Base-by-base conservation (phyloP, 2,888 invertebrate genomes). In the Calephelis perditalis region DNA sequence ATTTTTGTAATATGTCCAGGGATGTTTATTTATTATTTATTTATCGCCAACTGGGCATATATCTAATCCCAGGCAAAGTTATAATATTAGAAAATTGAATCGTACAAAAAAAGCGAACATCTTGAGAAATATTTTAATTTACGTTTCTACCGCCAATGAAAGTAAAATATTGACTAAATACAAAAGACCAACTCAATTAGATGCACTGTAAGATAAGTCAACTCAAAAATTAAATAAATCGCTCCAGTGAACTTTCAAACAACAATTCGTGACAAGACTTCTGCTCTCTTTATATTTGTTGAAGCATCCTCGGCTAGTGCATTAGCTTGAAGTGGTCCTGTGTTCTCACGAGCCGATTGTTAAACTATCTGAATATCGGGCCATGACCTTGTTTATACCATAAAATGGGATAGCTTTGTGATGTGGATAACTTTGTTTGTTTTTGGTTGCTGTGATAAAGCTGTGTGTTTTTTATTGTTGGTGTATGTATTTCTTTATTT, bases 341-440 rank as follows among this genome's bases (percentile, higher is more conserved):
- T 77, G 77, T 82, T 87, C 86, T 86, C 87, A 86, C 88, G 86
- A 83, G 74, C 75, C 82, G 82, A 83, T 86, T 86, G 85, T 86
- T 84, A 78, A 82, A 83, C 86, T 82, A 84, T 82, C 80, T 68
- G 78, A 76, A 79, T 85, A 85, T 82, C 82, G 76, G 84, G 81
- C 82, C 82, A 78, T 81, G 86, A 84, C 84, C 84, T 78, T 72
- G 69, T 70, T 77, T 68, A 68, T 76, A 71, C 74, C 74, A 77
- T 80, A 81, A 81, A 79, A 79, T 79, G 72, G 71, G 68, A 60
- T 49, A 49, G 49, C 49, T 49, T 26, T 49, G 12, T 47, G 49
- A 49, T 49, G 49, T 49, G 49, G 49, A 49, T 49, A 49, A 49
- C 40, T 7, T 40, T 26, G 49, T 6, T 49, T 49, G 26, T 26